phyloP scores from a whole-genome alignment of 2,113 vertebrate species.

The Myrmecobius fasciatus region DNA sequence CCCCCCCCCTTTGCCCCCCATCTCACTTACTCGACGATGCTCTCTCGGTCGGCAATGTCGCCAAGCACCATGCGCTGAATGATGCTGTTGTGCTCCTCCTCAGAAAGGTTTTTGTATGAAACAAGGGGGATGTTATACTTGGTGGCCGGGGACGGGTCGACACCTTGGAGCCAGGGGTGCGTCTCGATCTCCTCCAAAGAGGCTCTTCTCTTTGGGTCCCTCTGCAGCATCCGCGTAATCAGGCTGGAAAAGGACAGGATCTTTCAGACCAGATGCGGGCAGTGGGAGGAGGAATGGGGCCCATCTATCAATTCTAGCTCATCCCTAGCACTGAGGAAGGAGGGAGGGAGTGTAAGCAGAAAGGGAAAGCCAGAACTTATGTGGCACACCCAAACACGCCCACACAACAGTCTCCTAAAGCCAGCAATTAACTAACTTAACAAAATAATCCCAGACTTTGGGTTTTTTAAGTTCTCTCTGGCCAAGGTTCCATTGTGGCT shows the following conservation, averaged over 20 bases:
- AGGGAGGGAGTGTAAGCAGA: neutral
- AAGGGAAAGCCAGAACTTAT: neutral
- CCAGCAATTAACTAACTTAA: neutral
- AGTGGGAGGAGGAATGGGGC: neutral
- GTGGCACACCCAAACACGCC: neutral
- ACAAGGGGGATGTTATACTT: constrained; percentile 97
- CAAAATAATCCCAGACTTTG: neutral
- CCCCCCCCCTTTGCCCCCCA: too few species aligned
- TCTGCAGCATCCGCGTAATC: constrained; percentile 97
- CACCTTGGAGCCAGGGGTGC: constrained; percentile 96
- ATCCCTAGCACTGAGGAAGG: neutral
- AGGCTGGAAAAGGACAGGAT: constrained; percentile 85
- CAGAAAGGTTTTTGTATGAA: constrained; percentile 96
- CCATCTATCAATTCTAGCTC: neutral
- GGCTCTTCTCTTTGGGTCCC: constrained; percentile 94
- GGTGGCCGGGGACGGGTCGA: constrained; percentile 97
- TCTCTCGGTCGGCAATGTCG: constrained; percentile 95
- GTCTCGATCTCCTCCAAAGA: constrained; percentile 96
- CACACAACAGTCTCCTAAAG: neutral
- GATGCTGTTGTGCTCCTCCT: constrained; percentile 98
- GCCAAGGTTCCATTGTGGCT: neutral
- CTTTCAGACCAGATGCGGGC: neutral
- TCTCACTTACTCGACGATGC: constrained; percentile 94
- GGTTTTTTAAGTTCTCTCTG: neutral
- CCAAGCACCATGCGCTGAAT: constrained; percentile 99